A percentile compares a stretch with the other conserved stretches of the same genome.
These are phyloP conservation scores for Microhierax caerulescens DNA, from an alignment of 2,797 vertebrate genomes.

Conservation along the genomic window DNA sequence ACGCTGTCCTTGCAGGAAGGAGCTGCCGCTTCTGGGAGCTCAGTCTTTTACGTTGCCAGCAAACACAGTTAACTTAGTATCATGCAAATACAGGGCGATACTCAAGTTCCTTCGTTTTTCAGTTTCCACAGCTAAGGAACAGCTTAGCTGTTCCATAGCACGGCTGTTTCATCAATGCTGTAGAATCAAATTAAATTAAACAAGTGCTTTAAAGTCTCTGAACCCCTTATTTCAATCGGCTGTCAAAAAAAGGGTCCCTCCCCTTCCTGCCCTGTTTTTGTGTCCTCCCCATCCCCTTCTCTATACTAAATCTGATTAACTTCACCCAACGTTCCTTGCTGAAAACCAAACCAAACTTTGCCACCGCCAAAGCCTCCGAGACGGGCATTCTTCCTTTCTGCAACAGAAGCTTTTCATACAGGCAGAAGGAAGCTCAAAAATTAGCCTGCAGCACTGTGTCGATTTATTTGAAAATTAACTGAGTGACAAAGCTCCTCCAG, in stretches of 20 bases:
- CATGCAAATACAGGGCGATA: neutral
- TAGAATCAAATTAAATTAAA: neutral
- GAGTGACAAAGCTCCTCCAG: neutral
- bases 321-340: neutral
- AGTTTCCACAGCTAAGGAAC: neutral
- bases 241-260: neutral
- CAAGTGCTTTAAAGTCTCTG: neutral
- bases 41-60: neutral
- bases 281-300: no score
- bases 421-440: neutral
- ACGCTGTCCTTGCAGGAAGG: neutral
- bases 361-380: neutral
- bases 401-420: neutral
- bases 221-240: neutral
- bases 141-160: no score
- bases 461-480: neutral
- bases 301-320: neutral
- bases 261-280: neutral
- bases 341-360: neutral
- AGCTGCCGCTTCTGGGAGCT: neutral
- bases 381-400: neutral
- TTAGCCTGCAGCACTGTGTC: neutral
- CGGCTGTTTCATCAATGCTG: neutral
- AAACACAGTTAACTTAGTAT: neutral
- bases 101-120: neutral